Percentiles rank a stretch among this genome's conserved stretches.
Evolutionary conservation across 2,888 invertebrate genomes (phyloP).

Genomic region (Crocallis elinguaria): DNA sequence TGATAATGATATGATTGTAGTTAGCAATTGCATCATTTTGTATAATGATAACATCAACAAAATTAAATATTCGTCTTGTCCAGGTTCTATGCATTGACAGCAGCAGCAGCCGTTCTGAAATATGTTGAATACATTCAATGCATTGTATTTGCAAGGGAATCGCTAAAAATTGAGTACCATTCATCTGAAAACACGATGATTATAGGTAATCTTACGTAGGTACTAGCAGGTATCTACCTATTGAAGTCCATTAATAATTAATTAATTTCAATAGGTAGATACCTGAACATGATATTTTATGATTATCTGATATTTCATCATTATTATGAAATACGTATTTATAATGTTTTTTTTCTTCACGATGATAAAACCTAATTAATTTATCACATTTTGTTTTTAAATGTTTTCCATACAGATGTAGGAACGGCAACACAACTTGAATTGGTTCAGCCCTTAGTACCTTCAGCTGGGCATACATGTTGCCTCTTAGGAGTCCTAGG

Average conservation of each 20-base stretch:
- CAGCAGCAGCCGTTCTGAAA: conserved; percentile 93
- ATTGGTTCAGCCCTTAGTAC: conserved; percentile 85
- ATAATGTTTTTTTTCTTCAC: not conserved
- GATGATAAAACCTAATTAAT: no score
- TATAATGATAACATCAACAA: not conserved
- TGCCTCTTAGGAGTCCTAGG: conserved; percentile 75
- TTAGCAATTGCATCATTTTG: no score
- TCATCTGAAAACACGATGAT: conserved; percentile 92
- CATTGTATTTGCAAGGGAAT: conserved; percentile 89
- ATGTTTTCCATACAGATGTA: conserved; percentile 85
- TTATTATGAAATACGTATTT: no score
- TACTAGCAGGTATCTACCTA: not conserved
- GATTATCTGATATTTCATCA: not conserved
- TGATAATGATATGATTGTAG: no score
- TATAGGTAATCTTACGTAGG: conserved; percentile 86
- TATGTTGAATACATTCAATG: conserved; percentile 93
- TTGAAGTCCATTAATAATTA: no score
- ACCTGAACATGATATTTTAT: not conserved
- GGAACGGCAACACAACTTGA: conserved; percentile 92
- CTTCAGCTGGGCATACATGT: conserved; percentile 73
- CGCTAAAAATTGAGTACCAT: conserved; percentile 92
- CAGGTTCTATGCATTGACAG: conserved; percentile 94
- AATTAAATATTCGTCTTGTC: no score
- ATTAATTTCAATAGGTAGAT: no score
- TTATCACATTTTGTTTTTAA: not conserved